These are phyloP conservation scores for Bovichtus diacanthus DNA, from an alignment of 2,797 vertebrate genomes.

Conservation along the genomic window DNA sequence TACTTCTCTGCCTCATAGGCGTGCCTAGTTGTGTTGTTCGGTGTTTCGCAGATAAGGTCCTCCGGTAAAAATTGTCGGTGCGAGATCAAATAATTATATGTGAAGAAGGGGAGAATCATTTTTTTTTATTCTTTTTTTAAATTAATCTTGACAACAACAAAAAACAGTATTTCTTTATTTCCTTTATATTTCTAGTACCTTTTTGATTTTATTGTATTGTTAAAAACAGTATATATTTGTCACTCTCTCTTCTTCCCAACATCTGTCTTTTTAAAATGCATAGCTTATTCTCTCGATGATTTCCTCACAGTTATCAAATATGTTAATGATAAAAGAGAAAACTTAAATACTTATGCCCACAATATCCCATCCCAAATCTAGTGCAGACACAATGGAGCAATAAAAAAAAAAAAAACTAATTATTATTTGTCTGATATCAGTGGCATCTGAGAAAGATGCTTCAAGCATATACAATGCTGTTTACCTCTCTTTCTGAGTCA, in stretches of 20 bases:
- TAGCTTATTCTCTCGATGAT: not conserved
- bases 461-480: not conserved
- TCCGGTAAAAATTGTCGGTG: not conserved
- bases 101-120: not conserved
- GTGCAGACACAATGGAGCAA: not conserved
- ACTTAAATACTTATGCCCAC: not conserved
- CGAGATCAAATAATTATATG: not conserved
- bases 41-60: not conserved
- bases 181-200: not conserved
- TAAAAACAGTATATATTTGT: not conserved
- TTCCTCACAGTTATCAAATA: not conserved
- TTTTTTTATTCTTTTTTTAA: too few species aligned
- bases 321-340: not conserved
- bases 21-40: not conserved
- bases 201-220: not conserved
- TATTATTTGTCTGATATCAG: not conserved
- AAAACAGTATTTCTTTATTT: not conserved
- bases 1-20: rapidly evolving
- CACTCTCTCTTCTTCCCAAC: not conserved
- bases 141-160: not conserved
- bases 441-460: not conserved
- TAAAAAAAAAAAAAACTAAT: not conserved
- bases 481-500: slow-evolving; percentile 1
- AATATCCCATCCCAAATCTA: not conserved
- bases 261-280: not conserved